Base-by-base conservation (phyloP, 2,888 invertebrate species). In the Netelia melanura region DNA sequence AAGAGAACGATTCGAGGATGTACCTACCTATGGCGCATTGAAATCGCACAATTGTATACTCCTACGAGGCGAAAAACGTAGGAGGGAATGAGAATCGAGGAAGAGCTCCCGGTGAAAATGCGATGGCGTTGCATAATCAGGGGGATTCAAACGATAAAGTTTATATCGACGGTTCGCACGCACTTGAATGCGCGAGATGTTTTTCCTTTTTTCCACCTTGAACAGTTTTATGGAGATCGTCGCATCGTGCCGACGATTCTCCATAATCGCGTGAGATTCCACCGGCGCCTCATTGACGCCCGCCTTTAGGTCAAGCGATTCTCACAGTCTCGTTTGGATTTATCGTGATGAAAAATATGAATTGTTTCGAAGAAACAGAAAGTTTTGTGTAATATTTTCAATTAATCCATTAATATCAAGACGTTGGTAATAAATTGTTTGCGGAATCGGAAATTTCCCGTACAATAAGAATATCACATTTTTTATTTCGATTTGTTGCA, bases 101-200 rank as follows among this genome's bases (percentile, higher is more conserved):
- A 8, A 48, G 44, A 48, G 21, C 48, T 14, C 23, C 2, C 23
- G 3, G 23, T 23, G 11, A 23, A 67, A 44, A 67, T 48, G 48
- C 14, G 23, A 67, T 67, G 48, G 48, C 14, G 23, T 21, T 11
- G 67, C 14, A 6, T 48, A 67, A 48, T 43, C 23, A 11, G 48
- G 14, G 48, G 14, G 23, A 48, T 14, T 5, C 67, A 48, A 67
- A 67, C 67, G 67, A 48, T 67, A 48, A 67, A 67, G 5, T 48
- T 67, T 6, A 67, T 67, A 67, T 67, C 48, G 48, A 67, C 44
- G 44, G 43, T 67, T 25, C 67, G 43, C 67, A 67, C 67, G 67
- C 48, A 67, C 23, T 11, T 21, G 48, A 21, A 67, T 67, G 67
- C 14, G 11, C 43, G 43, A 67, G 14, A 10, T 48, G 43, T 48